Evolutionary conservation across 2,113 vertebrate genomes (phyloP).

Genomic region (Pyxicephalus adspersus): DNA sequence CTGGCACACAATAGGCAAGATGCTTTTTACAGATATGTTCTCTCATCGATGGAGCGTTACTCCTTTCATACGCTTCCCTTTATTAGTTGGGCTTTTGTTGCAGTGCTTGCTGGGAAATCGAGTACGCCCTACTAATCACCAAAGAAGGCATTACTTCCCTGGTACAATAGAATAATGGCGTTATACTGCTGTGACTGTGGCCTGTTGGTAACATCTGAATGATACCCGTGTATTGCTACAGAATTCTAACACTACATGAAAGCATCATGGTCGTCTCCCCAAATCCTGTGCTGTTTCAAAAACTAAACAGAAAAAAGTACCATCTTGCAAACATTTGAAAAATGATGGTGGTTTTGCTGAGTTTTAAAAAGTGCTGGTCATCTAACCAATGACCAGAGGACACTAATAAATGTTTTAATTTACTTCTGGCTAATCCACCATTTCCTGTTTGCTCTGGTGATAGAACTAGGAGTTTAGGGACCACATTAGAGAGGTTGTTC

Average conservation of each 20-base stretch:
- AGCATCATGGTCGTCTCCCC: background rate
- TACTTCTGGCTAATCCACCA: too few species aligned
- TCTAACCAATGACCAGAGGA: too few species aligned
- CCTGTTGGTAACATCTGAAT: too few species aligned
- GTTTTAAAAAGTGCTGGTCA: too few species aligned
- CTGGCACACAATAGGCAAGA: background rate
- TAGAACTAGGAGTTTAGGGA: too few species aligned
- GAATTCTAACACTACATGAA: background rate
- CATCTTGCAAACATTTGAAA: too few species aligned
- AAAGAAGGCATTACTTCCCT: background rate
- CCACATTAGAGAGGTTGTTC: too few species aligned
- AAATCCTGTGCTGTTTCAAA: background rate
- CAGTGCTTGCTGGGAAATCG: background rate
- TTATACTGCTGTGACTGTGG: background rate
- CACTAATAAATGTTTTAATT: too few species aligned
- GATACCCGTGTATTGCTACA: too few species aligned
- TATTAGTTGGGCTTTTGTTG: background rate
- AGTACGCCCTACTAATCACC: conserved; percentile 16
- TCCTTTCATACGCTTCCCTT: background rate
- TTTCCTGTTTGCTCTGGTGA: too few species aligned
- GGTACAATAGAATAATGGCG: background rate
- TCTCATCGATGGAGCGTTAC: background rate
- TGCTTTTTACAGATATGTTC: background rate
- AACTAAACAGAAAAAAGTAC: too few species aligned
- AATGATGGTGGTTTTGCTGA: too few species aligned